Evolutionary conservation across 2,113 vertebrate species (phyloP), one percentile per base, ranked within the genome.

Genomic region (Cynocephalus volans): DNA sequence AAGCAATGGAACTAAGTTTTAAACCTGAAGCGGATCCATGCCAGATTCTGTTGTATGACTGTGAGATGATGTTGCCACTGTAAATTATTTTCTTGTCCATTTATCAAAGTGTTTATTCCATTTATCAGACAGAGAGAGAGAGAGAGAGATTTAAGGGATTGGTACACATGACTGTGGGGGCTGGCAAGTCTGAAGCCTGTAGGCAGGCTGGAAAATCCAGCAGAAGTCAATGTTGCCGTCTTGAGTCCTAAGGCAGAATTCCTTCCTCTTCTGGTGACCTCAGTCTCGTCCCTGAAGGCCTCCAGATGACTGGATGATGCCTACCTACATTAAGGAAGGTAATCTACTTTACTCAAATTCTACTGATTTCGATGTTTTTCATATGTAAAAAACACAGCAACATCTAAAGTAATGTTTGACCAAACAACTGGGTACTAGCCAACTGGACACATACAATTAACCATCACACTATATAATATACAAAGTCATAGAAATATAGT

Each of bases 261-360:
- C 45, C 69, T 94, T 81, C 41, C 48, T 54, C 41, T 73, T 73
- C 36, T 72, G 7, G 6, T 23, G 31, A 54, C 56, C 28, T 97
- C 58, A 52, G 56, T 56, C 33, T 50, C 92, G 83, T 79, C 54
- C 48, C 54, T 45, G 62, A 82, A 75, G 8, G n/a, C 48, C 70
- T 41, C 70, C 77, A 83, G 54, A 23, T 19, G n/a, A 82, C 8
- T 56, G 13, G 17, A 28, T 15, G 11, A 36, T 15, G 3, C 70
- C 84, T n/a, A 48, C 19, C 60, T 8, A 31, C 33, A 31, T 8
- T 41, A 41, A 41, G 54, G 52, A 69, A 58, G 11, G 54, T n/a
- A 92, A 60, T 65, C 41, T n/a, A 41, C 65, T 94, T 80, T 86
- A 75, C 73, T 81, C 18, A 45, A 93, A 75, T 14, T 21, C 88